Percentiles rank a stretch among this genome's conserved stretches.
phyloP scores from a whole-genome alignment of 2,797 vertebrate genomes.

The Anguilla pacifica region DNA sequence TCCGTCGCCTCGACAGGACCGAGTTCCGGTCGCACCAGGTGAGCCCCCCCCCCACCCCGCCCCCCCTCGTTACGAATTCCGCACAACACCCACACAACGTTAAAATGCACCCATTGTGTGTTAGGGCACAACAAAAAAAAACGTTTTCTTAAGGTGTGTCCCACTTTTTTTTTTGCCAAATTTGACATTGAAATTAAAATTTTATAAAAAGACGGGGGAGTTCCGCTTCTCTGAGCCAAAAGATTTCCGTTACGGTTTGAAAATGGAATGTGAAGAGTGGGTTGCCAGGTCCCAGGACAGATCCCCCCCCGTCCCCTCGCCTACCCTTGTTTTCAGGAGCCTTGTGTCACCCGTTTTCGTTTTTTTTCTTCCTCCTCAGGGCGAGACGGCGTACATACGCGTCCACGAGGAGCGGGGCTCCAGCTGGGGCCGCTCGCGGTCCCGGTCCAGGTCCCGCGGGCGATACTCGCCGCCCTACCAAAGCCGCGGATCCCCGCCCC shows the following conservation, averaged over 20 bases:
- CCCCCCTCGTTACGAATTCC: not conserved
- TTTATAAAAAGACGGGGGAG: too few species aligned
- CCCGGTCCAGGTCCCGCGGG: constrained; percentile 83
- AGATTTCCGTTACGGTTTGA: too few species aligned
- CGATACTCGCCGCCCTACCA: constrained; percentile 88
- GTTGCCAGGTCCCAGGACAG: not conserved
- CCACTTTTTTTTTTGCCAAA: too few species aligned
- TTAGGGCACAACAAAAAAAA: too few species aligned
- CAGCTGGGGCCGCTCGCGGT: constrained; percentile 83
- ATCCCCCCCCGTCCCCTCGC: too few species aligned
- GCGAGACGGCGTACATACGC: constrained; percentile 85
- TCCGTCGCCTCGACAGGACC: constrained; percentile 81
- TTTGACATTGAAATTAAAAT: too few species aligned
- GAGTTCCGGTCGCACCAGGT: constrained; percentile 86
- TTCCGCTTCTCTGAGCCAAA: too few species aligned
- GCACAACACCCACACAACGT: not conserved
- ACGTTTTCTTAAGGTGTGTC: too few species aligned
- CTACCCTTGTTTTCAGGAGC: too few species aligned
- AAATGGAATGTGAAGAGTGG: not conserved
- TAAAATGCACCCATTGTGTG: too few species aligned
- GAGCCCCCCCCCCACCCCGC: constrained; percentile 32
- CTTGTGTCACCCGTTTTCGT: too few species aligned
- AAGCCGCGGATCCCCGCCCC: constrained; percentile 82
- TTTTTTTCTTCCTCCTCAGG: constrained; percentile 57
- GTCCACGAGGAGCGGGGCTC: constrained; percentile 84